Base-by-base conservation (phyloP, 2,888 invertebrate genomes). In the Zaprionus obscuricornis region DNA sequence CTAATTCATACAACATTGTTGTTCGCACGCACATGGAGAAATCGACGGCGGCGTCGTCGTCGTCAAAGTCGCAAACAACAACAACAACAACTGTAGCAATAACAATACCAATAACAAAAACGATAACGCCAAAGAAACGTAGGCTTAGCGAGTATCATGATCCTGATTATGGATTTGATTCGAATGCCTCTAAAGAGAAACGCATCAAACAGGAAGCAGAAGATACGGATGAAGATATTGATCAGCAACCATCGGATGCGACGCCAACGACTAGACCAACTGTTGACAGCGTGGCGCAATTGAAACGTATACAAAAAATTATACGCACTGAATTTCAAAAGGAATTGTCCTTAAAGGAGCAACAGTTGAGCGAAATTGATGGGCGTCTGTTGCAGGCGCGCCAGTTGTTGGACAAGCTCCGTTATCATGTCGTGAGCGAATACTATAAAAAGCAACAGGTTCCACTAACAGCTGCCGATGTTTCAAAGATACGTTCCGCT, bases 361-460 rank as follows among this genome's bases (percentile, higher is more conserved):
- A 93, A 50, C 96, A 96, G 90, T 91, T 96, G 8, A 91, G 93
- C 60, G 90, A 93, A 43, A 93, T 96, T 56, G 94, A 96, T 85
- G 92, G 93, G 60, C 92, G 93, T 89, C 91, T 93, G 74, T 91
- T 91, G 26, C 91, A 91, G 74, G 92, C 92, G 0, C 91, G 92
- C 13, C 92, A 92, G 71, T 88, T 92, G 3, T 81, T 94, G n/a
- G 92, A 93, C 74, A 89, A 92, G 27, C 87, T 94, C 8, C 91
- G 93, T 8, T 93, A 92, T 81, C 92, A 91, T 2, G 91, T 93
- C 20, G 91, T 93, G 3, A 91, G 91, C 5, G 91, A 92, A n/a
- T 94, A 92, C 88, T 94, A 93, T 66, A 92, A 91, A 56, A 91
- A 92, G 52, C 92, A 92, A 70, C 91, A 92, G 71, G 89, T 92